A percentile compares a stretch with the other conserved stretches of the same genome.
phyloP scores from a whole-genome alignment of 1,140 invertebrate species.

The Steinernema khuongi region DNA sequence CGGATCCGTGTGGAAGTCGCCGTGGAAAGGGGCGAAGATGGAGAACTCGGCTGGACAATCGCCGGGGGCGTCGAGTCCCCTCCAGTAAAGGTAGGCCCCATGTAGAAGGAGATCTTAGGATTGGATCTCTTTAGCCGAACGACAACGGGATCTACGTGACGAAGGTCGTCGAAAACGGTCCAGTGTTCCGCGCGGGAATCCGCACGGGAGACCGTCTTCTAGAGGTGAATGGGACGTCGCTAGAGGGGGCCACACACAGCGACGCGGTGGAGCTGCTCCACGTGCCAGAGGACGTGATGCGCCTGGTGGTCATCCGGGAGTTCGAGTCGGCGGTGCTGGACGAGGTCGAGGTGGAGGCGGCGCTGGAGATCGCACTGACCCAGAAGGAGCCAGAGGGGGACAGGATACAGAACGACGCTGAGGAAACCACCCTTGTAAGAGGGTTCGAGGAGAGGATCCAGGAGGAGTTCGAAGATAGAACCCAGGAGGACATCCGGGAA shows the following conservation, averaged over 20 bases:
- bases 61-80: neutral
- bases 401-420: neutral
- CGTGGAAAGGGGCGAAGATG: neutral
- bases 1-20: neutral
- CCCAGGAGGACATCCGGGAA: too few species aligned
- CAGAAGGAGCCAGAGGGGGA: neutral
- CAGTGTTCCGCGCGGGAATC: neutral
- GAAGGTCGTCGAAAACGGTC: neutral
- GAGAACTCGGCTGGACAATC: neutral
- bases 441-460: neutral
- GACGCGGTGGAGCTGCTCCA: neutral
- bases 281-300: neutral
- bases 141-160: slow-evolving; percentile 1
- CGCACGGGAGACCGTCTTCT: neutral
- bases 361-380: neutral
- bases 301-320: neutral
- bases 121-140: neutral
- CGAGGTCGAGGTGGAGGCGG: neutral
- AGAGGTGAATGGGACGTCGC: neutral
- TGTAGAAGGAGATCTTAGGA: neutral
- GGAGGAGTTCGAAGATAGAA: neutral
- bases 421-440: neutral
- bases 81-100: neutral
- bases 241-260: neutral
- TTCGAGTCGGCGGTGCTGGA: neutral